phyloP scores from a whole-genome alignment of 2,113 vertebrate genomes.

The Cephalopterus ornatus region DNA sequence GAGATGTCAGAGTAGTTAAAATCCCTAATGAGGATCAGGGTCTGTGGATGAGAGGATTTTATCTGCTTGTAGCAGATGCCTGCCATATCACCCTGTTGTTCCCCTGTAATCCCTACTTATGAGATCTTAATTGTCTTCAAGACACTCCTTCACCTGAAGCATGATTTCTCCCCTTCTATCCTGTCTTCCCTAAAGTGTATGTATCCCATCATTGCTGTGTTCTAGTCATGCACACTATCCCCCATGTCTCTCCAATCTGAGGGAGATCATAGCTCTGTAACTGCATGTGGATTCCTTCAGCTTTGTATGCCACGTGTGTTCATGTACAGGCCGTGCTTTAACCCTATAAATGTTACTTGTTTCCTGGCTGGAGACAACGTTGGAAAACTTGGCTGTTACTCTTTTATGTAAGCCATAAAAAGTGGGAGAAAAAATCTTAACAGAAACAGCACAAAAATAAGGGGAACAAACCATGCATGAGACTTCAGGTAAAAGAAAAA shows the following conservation, averaged over 20 bases:
- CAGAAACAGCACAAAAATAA: neutral
- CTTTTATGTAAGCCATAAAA: neutral
- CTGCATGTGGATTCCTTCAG: neutral
- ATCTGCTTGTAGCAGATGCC: neutral
- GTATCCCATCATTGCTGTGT: neutral
- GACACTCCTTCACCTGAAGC: neutral
- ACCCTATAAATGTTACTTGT: neutral
- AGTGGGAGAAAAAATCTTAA: neutral
- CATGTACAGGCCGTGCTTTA: neutral
- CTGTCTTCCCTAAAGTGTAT: neutral
- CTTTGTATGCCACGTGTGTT: neutral
- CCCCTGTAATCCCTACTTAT: neutral
- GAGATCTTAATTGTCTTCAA: neutral
- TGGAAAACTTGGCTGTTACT: neutral
- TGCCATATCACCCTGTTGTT: neutral
- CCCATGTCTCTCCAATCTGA: neutral
- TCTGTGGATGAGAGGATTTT: neutral
- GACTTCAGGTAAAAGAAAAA: neutral
- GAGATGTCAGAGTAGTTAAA: neutral
- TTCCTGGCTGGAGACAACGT: neutral
- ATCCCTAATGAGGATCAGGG: neutral
- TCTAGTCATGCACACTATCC: neutral
- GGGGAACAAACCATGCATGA: neutral
- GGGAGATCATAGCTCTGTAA: neutral
- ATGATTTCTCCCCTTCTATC: neutral